phyloP scores from a whole-genome alignment of 2,113 vertebrate species.

The Thamnophis sirtalis region DNA sequence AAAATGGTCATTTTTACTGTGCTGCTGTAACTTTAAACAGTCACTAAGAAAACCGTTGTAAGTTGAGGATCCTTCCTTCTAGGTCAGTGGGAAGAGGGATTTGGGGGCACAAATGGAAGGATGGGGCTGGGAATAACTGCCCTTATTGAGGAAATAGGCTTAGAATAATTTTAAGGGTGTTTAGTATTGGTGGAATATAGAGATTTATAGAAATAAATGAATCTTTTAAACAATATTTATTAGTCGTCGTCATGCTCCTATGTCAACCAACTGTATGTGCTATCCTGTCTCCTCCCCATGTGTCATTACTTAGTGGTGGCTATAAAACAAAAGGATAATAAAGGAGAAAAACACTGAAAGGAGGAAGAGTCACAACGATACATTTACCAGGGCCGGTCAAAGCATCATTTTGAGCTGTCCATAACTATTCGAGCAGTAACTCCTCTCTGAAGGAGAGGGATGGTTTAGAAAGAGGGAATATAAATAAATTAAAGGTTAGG shows the following conservation, averaged over 20 bases:
- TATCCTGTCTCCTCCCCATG: neutral
- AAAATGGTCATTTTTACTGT: too few relatives aligned
- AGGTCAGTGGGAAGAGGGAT: neutral
- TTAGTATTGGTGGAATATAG: neutral
- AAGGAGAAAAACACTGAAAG: neutral
- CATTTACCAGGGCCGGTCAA: neutral
- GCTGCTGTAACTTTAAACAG: too few relatives aligned
- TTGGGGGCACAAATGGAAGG: neutral
- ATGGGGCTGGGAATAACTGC: neutral
- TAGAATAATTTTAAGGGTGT: neutral
- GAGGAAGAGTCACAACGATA: neutral
- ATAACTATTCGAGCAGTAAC: neutral
- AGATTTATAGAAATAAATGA: neutral
- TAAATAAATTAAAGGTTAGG: neutral
- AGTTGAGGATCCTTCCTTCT: neutral
- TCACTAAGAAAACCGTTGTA: too few relatives aligned
- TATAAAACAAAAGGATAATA: neutral
- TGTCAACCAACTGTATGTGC: neutral
- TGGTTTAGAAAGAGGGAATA: too few relatives aligned
- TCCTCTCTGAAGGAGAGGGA: too few relatives aligned
- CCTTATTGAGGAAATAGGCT: neutral
- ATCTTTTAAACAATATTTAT: neutral
- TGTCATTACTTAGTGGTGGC: neutral
- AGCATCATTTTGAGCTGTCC: neutral
- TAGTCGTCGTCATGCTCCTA: neutral